Conservation (phyloP, 2,888 invertebrate species). For the Electrophaes corylata region DNA sequence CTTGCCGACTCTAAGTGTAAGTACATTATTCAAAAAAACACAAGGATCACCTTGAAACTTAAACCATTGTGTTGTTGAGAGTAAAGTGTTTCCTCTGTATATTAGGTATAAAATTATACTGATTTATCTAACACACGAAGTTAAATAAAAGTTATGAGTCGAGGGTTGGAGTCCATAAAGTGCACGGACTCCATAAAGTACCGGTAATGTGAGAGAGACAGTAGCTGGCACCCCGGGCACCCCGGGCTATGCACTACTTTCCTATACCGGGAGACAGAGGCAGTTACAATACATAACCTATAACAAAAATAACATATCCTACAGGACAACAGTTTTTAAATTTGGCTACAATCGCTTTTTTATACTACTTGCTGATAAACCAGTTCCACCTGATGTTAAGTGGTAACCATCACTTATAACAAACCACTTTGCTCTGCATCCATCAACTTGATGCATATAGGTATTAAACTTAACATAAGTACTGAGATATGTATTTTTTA, state of each 20-base stretch:
- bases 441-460: too few species aligned
- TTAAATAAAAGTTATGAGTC: constrained; percentile 1
- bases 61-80: not conserved
- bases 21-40: too few species aligned
- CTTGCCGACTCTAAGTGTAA: too few species aligned
- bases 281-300: not conserved
- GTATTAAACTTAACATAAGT: too few species aligned
- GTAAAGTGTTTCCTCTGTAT: not conserved
- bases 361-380: too few species aligned
- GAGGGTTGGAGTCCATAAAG: constrained; percentile 1
- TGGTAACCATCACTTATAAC: too few species aligned
- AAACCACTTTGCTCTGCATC: too few species aligned
- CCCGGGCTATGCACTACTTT: constrained; percentile 1
- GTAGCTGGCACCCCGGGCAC: not conserved
- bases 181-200: constrained; percentile 11
- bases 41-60: not conserved
- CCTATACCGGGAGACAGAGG: constrained; percentile 8
- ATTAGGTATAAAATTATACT: not conserved
- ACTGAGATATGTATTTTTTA: too few species aligned
- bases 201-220: constrained; percentile 8
- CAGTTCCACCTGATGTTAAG: too few species aligned
- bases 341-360: too few species aligned
- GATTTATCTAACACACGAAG: not conserved
- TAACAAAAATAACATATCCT: too few species aligned
- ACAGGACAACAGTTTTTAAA: too few species aligned